These are phyloP conservation scores for Fregetta grallaria DNA, from an alignment of 2,113 vertebrate genomes.

Conservation along the genomic window DNA sequence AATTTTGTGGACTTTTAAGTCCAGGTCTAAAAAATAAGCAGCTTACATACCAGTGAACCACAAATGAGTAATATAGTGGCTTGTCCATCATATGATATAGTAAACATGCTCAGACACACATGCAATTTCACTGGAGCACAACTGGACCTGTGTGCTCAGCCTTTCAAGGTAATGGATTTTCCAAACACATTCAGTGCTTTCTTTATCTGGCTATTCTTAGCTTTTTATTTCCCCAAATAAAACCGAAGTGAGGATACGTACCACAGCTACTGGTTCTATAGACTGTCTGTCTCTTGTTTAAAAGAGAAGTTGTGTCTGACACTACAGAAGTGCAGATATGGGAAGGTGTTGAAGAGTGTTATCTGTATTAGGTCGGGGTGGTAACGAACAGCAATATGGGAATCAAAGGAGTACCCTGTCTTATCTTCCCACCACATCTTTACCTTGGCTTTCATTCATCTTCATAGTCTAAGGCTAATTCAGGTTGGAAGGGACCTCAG, in stretches of 20 bases:
- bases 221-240: not conserved
- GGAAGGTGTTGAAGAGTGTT: not conserved
- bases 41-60: not conserved
- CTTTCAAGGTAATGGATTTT: not conserved
- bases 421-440: not conserved
- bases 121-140: not conserved
- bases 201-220: not conserved
- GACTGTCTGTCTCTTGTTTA: not conserved
- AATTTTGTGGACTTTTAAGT: not conserved
- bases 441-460: not conserved
- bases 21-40: not conserved
- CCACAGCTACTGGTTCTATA: not conserved
- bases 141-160: not conserved
- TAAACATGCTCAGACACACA: not conserved
- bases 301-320: not conserved
- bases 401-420: not conserved
- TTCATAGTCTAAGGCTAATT: not conserved
- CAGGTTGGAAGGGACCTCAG: not conserved
- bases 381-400: not conserved
- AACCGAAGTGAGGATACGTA: not conserved
- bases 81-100: not conserved
- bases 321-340: not conserved
- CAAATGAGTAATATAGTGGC: not conserved
- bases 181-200: not conserved
- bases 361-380: not conserved